Percentiles rank a stretch among this genome's conserved stretches.
These are phyloP conservation scores for Coccyzus lansbergi DNA, from an alignment of 2,797 vertebrate species.

Conservation along the genomic window DNA sequence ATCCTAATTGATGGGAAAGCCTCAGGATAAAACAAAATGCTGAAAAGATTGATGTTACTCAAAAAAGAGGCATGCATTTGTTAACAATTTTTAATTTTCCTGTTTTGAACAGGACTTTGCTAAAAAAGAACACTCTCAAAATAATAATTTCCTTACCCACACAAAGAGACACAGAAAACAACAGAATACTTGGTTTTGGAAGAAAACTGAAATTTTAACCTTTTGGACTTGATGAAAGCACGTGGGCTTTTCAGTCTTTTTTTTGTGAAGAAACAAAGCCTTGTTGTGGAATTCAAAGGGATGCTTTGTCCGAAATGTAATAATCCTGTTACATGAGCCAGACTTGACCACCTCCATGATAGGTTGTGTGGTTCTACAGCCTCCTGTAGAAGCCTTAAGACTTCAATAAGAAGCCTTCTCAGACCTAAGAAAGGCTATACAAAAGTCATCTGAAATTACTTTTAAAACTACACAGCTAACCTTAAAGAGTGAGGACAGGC, in stretches of 20 bases:
- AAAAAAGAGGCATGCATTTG: rapidly evolving
- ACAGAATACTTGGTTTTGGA: not conserved
- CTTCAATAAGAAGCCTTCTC: not conserved
- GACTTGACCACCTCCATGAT: not conserved
- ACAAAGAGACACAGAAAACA: not conserved
- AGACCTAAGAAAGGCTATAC: not conserved
- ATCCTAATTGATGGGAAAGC: not conserved
- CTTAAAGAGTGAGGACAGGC: not conserved
- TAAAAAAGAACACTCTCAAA: not conserved
- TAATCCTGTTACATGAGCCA: not conserved
- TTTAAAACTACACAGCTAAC: not conserved
- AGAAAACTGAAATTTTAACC: not conserved
- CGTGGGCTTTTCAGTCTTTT: not conserved
- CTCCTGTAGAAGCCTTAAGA: not conserved
- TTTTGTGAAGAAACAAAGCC: not conserved
- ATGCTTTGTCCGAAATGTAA: not conserved
- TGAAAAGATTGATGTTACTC: not conserved
- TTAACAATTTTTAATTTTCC: not conserved
- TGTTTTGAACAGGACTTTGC: not conserved
- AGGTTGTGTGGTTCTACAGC: not conserved
- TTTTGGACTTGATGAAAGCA: not conserved
- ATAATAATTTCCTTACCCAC: not conserved
- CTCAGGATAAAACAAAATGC: not conserved
- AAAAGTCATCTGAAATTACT: not conserved
- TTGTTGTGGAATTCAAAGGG: not conserved